phyloP scores from a whole-genome alignment of 2,888 invertebrate species.

The Noctua janthina region DNA sequence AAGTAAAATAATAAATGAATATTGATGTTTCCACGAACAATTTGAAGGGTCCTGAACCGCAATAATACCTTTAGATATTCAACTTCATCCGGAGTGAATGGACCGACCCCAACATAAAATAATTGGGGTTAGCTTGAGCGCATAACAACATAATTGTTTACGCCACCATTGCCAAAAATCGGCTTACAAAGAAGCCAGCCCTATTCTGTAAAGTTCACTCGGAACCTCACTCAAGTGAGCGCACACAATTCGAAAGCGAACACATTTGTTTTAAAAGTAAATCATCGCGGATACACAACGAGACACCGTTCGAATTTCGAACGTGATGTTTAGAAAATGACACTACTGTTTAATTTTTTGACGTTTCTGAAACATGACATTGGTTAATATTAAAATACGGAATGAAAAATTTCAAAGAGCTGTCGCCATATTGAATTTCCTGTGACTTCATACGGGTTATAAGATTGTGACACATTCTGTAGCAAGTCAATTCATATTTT shows the following conservation, averaged over 20 bases:
- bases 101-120: constrained; percentile 23
- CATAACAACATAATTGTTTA: constrained; percentile 40
- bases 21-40: constrained; percentile 22
- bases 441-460: background rate
- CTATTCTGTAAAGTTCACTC: background rate
- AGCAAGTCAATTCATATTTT: background rate
- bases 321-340: background rate
- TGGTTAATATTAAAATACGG: background rate
- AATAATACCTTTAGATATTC: constrained; percentile 35
- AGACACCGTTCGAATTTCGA: constrained; percentile 5
- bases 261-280: background rate
- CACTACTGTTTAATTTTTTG: background rate
- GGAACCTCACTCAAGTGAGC: constrained; percentile 5
- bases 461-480: background rate
- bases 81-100: constrained; percentile 32
- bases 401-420: background rate
- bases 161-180: constrained; percentile 14
- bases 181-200: background rate
- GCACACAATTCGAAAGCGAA: background rate
- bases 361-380: background rate
- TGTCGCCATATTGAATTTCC: background rate
- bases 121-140: constrained; percentile 34
- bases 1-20: background rate
- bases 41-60: constrained; percentile 8
- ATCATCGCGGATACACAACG: background rate